These are phyloP conservation scores for Drosophila willistoni DNA, from an alignment of 1,140 invertebrate genomes.

Conservation along the genomic window DNA sequence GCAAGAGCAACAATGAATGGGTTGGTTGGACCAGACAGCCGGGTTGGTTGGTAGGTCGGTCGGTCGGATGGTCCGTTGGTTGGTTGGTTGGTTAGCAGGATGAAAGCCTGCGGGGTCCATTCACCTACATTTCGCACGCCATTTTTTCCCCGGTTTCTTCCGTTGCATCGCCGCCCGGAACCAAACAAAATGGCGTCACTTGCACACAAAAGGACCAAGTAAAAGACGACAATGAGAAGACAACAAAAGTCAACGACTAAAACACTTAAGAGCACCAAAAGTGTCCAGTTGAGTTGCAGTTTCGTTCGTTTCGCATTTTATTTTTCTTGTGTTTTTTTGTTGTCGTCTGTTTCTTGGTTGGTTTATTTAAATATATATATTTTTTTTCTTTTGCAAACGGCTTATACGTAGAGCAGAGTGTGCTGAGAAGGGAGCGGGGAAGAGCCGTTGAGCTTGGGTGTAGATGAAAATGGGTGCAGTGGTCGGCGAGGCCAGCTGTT, in stretches of 20 bases:
- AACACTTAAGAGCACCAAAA: conserved; percentile 69
- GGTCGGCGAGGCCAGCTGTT: conserved; percentile 16
- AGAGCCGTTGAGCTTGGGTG: neutral
- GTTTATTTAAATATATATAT: conserved; percentile 40
- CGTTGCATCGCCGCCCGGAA: conserved; percentile 26
- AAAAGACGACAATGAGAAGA: conserved; percentile 26
- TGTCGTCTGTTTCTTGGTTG: conserved; percentile 20
- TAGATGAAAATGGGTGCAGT: conserved; percentile 20
- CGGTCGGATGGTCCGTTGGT: neutral
- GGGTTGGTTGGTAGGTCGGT: neutral
- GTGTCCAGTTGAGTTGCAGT: conserved; percentile 57
- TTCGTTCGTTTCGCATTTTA: neutral
- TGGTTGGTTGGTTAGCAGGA: neutral
- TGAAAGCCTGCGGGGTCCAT: conserved; percentile 58
- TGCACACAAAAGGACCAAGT: conserved; percentile 49
- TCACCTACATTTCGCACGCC: conserved; percentile 72
- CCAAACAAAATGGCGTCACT: conserved; percentile 69
- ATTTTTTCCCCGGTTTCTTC: conserved; percentile 44
- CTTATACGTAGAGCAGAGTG: neutral
- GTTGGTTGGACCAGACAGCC: neutral
- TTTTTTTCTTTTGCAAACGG: conserved; percentile 11
- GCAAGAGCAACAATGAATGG: conserved; percentile 3
- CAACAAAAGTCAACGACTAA: conserved; percentile 75
- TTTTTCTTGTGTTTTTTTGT: neutral
- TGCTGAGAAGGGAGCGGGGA: neutral